Percentiles rank a stretch among this genome's conserved stretches.
Conservation (phyloP, 2,113 vertebrate species). For the Osmerus eperlanus region DNA sequence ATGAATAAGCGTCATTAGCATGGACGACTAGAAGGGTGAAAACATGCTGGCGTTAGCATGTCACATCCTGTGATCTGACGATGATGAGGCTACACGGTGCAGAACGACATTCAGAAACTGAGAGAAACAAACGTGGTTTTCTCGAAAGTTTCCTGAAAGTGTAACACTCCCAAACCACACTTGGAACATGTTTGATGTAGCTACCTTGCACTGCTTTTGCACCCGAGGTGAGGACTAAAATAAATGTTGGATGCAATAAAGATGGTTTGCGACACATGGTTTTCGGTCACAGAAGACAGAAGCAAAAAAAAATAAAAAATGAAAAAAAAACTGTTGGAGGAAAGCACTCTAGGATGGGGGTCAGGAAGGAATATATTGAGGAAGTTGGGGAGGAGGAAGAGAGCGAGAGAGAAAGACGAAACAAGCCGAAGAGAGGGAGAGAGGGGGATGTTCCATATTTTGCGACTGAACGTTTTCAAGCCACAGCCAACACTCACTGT, state of each 20-base stretch:
- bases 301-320: no score
- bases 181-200: no score
- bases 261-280: no score
- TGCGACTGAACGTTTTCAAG: constrained; percentile 64
- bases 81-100: neutral
- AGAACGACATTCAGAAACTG: neutral
- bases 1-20: constrained; percentile 37
- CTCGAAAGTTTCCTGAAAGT: no score
- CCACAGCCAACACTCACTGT: constrained; percentile 67
- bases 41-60: neutral
- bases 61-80: neutral
- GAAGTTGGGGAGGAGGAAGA: neutral
- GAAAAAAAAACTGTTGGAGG: no score
- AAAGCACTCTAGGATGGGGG: no score
- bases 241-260: no score
- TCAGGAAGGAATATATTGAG: neutral
- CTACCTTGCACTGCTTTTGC: no score
- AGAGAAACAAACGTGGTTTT: constrained; percentile 7
- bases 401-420: constrained; percentile 10
- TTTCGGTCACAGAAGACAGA: no score
- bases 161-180: no score
- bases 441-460: constrained; percentile 61
- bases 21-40: constrained; percentile 17
- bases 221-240: no score
- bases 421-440: constrained; percentile 51